phyloP scores from a whole-genome alignment of 2,797 vertebrate genomes.

The Crenuchus spilurus region DNA sequence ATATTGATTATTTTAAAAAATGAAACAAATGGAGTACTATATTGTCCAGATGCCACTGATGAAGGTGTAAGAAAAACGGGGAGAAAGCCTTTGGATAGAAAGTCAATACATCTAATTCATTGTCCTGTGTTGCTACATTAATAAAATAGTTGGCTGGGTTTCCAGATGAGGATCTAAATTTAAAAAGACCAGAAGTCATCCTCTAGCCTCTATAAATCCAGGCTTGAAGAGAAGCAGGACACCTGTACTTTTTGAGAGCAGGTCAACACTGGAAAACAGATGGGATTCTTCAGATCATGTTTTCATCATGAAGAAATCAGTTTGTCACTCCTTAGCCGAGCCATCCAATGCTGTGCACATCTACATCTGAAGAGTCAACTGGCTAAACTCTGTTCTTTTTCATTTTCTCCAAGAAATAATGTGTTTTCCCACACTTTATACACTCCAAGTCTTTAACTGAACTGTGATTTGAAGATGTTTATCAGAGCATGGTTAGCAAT shows the following conservation, averaged over 20 bases:
- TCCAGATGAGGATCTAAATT: background rate
- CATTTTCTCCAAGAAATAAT: too few relatives aligned
- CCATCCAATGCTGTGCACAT: conserved; percentile 21
- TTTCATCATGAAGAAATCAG: background rate
- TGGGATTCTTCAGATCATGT: background rate
- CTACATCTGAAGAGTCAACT: background rate
- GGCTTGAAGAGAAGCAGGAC: conserved; percentile 8
- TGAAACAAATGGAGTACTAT: too few relatives aligned
- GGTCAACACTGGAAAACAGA: background rate
- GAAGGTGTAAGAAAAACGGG: too few relatives aligned
- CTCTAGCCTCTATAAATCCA: background rate
- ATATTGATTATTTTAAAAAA: too few relatives aligned
- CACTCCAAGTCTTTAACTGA: too few relatives aligned
- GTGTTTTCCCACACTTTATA: too few relatives aligned
- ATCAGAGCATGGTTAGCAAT: too few relatives aligned
- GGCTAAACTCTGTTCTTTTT: too few relatives aligned
- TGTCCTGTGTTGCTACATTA: background rate
- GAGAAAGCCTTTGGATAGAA: background rate
- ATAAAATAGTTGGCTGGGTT: background rate
- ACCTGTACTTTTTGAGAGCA: background rate
- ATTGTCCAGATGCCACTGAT: too few relatives aligned
- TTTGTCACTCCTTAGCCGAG: background rate
- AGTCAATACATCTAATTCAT: background rate
- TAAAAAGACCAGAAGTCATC: background rate
- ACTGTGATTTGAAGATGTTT: too few relatives aligned